Evolutionary conservation across 1,140 invertebrate genomes (phyloP), one percentile per base, ranked within the genome.

Genomic region (Caenorhabditis remanei): DNA sequence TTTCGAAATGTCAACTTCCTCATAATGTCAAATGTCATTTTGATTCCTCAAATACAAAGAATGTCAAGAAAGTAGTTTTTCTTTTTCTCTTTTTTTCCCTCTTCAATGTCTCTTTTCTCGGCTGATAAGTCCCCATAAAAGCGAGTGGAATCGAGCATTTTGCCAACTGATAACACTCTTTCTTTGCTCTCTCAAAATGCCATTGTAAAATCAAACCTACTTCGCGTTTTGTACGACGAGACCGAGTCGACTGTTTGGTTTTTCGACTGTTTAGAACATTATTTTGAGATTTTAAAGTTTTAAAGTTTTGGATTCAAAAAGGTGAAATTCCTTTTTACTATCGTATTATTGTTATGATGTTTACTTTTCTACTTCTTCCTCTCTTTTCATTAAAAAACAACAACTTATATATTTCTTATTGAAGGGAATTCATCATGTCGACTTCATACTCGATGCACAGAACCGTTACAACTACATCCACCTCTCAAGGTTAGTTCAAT

Each of bases 181-280:
- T 79, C 71, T 79, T 79, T 79, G 71, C 71, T 79, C 46, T 75
- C 67, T 46, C 67, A 75, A 75, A 75, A 75, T 79, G 71, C 46
- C 71, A 79, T 79, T 79, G 43, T 79, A 50, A 79, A 79, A 79
- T 79, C 71, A 79, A 50, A 46, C 7, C n/a, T 43, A 24, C 71
- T 53, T 21, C 40, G 46, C 71, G 24, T 71, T 71, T 71, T 71
- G 67, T 79, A 79, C 71, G 71, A 21, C 21, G 21, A 21, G 4
- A 32, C 11, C 19, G 5, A 21, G 32, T 14, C 21, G 32, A 40
- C 63, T 41, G 9, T 79, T 50, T 79, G 41, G 2, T 43, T 4
- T 40, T 65, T 65, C 16, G 65, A 71, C 40, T 53, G 65, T 43
- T 16, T 71, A 14, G 24, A 46, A 14, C 14, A 19, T 46, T 71